Percentiles rank a stretch among this genome's conserved stretches.
These are phyloP conservation scores for Chlorodrepanis virens DNA, from an alignment of 2,113 vertebrate species.

Conservation along the genomic window DNA sequence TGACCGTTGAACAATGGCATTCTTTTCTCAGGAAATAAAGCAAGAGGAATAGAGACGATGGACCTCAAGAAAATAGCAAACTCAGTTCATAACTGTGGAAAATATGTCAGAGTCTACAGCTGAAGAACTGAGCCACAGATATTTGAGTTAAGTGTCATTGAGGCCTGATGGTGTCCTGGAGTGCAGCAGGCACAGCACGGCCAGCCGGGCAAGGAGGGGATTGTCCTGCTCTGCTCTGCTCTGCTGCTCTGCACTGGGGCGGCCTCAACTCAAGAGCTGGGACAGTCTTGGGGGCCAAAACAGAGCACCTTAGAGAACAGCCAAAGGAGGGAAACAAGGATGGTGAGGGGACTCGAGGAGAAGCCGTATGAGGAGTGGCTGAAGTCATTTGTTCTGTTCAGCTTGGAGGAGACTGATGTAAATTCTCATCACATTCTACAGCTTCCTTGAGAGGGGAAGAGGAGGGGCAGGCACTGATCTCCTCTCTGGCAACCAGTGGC, in stretches of 20 bases:
- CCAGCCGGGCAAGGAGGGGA: fast-evolving
- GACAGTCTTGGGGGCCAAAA: fast-evolving
- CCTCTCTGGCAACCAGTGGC: background rate
- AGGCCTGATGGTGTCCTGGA: background rate
- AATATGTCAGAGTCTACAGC: background rate
- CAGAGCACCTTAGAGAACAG: fast-evolving
- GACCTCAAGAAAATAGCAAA: background rate
- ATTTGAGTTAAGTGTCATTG: background rate
- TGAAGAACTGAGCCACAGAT: background rate
- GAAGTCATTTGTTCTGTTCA: background rate
- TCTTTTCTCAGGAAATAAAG: background rate
- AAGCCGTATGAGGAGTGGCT: fast-evolving
- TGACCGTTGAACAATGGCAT: background rate
- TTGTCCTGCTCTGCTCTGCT: background rate
- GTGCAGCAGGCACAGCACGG: fast-evolving
- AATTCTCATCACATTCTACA: background rate
- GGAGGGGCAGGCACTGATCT: background rate
- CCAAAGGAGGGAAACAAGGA: background rate
- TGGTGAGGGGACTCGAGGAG: background rate
- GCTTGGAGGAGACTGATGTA: background rate
- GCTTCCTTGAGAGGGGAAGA: fast-evolving
- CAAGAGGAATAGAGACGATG: background rate
- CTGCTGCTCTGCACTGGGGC: background rate
- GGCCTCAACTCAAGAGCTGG: fast-evolving
- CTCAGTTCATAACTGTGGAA: background rate